Evolutionary conservation across 2,888 invertebrate species (phyloP).

Genomic region (Spialia ferax): DNA sequence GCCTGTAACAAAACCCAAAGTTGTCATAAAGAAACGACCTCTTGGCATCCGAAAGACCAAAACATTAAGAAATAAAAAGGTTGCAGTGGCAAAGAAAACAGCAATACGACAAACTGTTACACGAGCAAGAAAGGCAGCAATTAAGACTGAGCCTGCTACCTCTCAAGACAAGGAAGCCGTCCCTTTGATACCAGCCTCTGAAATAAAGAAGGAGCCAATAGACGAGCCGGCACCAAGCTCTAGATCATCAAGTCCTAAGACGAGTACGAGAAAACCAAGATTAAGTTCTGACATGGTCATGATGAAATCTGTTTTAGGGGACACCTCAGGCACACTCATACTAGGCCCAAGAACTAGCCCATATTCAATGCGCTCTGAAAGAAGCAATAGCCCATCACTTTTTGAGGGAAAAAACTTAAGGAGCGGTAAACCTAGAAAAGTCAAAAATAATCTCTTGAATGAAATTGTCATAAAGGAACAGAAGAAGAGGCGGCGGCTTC

Average conservation of each 20-base stretch:
- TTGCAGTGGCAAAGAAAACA: constrained; percentile 67
- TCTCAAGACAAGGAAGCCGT: constrained; percentile 72
- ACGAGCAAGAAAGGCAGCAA: constrained; percentile 69
- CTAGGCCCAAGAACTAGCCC: constrained; percentile 83
- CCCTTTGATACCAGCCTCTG: constrained; percentile 73
- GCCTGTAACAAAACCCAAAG: constrained; percentile 70
- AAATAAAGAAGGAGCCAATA: constrained; percentile 79
- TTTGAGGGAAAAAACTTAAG: constrained; percentile 86
- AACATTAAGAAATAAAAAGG: constrained; percentile 74
- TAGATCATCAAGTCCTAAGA: constrained; percentile 80
- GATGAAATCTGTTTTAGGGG: constrained; percentile 79
- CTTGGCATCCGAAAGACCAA: constrained; percentile 77
- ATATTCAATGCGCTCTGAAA: constrained; percentile 88
- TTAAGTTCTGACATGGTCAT: constrained; percentile 79
- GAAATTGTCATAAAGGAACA: constrained; percentile 87
- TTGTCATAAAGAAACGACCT: constrained; percentile 76
- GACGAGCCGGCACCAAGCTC: constrained; percentile 75
- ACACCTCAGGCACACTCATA: constrained; percentile 70
- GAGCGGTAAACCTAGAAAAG: constrained; percentile 89
- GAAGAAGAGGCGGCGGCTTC: constrained; percentile 82
- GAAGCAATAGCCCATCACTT: constrained; percentile 81
- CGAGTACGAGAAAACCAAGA: constrained; percentile 73
- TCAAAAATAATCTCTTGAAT: constrained; percentile 84
- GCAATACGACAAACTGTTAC: constrained; percentile 67
- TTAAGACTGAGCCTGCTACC: constrained; percentile 65